phyloP scores from a whole-genome alignment of 2,113 vertebrate species.

The Aleadryas rufinucha region DNA sequence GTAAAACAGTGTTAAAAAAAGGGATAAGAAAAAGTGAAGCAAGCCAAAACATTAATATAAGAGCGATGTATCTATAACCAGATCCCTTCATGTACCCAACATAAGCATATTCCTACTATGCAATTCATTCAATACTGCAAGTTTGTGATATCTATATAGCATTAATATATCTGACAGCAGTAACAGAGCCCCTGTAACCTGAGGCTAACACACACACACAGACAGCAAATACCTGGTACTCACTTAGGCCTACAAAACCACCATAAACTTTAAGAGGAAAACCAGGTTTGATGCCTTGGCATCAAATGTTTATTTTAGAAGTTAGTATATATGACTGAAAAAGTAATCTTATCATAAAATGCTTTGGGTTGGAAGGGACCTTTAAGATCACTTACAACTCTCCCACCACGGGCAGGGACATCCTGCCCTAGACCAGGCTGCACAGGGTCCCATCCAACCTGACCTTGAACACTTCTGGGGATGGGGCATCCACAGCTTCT shows the following conservation, averaged over 20 bases:
- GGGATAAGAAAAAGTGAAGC: not conserved
- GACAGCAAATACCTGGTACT: not conserved
- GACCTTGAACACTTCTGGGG: not conserved
- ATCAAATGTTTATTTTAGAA: not conserved
- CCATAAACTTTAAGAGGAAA: not conserved
- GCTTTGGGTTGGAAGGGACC: not conserved
- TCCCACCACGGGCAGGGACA: not conserved
- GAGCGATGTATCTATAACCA: not conserved
- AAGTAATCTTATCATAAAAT: not conserved
- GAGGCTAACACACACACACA: not conserved
- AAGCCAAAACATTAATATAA: not conserved
- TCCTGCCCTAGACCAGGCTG: not conserved
- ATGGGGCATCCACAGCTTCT: not conserved
- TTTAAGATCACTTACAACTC: not conserved
- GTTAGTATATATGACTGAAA: not conserved
- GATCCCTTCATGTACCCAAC: not conserved
- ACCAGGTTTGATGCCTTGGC: not conserved
- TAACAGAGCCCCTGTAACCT: not conserved
- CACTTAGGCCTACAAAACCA: not conserved
- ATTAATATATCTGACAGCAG: not conserved
- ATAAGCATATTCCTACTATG: not conserved
- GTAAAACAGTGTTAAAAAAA: not conserved
- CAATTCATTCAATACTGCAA: not conserved
- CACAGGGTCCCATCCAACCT: not conserved
- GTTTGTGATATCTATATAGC: not conserved